Conservation (phyloP, 2,113 vertebrate genomes). For the Bos taurus region ARS-UCD2.0 NC_037356.1:18442501-18443000, state of each 20-base stretch:
- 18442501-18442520: neutral
- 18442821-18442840: neutral
- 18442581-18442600: neutral
- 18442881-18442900: neutral
- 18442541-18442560: neutral
- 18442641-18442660: neutral
- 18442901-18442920: neutral
- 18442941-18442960: neutral
- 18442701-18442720: neutral
- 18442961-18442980: neutral
- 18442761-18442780: neutral
- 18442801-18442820: neutral
- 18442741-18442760: neutral
- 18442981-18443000: neutral
- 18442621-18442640: neutral
- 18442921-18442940: neutral
- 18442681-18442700: neutral
- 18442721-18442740: neutral
- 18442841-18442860: neutral
- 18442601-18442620: neutral
- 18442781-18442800: neutral
- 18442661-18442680: neutral
- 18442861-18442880: neutral
- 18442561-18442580: neutral
- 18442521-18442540: neutral